Percentiles rank a stretch among this genome's conserved stretches.
Conservation (phyloP, 37 sponge, comb jelly and placozoan genomes). For the Chondrosia reniformis region DNA sequence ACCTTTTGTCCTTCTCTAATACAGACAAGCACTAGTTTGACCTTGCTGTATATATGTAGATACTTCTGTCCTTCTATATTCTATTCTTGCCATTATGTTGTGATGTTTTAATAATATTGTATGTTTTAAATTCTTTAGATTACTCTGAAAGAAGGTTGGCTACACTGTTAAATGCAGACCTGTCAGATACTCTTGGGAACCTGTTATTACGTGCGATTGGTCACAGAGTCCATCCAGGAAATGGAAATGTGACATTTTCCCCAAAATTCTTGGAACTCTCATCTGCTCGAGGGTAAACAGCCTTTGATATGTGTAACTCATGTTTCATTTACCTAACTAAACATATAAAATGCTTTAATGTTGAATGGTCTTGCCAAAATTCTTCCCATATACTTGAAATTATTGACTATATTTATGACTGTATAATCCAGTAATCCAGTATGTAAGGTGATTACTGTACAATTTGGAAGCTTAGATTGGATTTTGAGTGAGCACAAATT, state of each 20-base stretch:
- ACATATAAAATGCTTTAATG: too few species aligned
- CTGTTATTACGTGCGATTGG: slow-evolving; percentile 52
- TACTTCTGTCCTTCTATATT: background rate
- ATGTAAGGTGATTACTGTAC: too few species aligned
- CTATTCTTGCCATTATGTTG: background rate
- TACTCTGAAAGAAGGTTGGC: slow-evolving; percentile 54
- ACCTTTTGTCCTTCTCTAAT: background rate
- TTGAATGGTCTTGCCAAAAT: too few species aligned
- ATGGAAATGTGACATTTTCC: background rate
- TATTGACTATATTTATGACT: too few species aligned
- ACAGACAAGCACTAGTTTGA: too few species aligned
- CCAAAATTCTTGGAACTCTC: background rate
- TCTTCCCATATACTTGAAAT: too few species aligned
- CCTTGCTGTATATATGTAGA: background rate
- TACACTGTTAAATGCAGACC: slow-evolving; percentile 42
- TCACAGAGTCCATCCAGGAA: slow-evolving; percentile 39
- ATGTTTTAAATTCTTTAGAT: slow-evolving; percentile 24
- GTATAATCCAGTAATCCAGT: too few species aligned
- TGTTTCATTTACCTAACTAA: too few species aligned
- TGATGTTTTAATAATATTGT: background rate
- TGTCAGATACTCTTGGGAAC: slow-evolving; percentile 77
- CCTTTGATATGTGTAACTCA: too few species aligned
- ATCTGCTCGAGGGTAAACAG: too few species aligned
- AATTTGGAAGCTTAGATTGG: too few species aligned
- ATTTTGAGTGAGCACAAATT: too few species aligned